Evolutionary conservation across 1,140 invertebrate genomes (phyloP), one percentile per base, ranked within the genome.

Genomic region (Trichomalopsis sarcophagae): DNA sequence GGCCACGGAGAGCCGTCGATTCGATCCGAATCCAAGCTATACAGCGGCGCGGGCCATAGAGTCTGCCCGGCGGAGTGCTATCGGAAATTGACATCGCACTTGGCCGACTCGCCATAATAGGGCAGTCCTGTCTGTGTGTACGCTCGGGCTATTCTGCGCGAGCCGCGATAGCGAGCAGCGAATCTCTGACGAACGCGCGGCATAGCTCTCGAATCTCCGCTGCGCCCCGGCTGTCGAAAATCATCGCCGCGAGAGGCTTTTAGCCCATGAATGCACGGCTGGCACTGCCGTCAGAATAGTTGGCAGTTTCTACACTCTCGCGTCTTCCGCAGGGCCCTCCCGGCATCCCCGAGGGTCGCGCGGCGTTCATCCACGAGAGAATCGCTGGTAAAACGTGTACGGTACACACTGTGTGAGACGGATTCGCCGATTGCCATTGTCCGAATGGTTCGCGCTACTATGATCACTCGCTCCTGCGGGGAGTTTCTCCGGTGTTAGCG

Each of bases 41-140:
- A 36, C 55, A 71, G 23, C 68, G 68, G 68, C 27, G 23, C 55
- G 71, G 17, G 21, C 55, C 17, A 21, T 21, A 62, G 14, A 62
- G 55, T 62, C 33, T 74, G 73, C 44, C 82, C 11, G 68, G 9
- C 47, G 77, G 73, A 73, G 76, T 81, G 84, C 81, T 87, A 87
- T 89, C 88, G 88, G 87, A 87, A 89, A 89, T 88, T 89, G 88
- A 88, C 88, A 88, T 89, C 88, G 86, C 88, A 85, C 87, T 77
- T 88, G 69, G 86, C 78, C 85, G 84, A 80, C 78, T 86, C 85
- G 73, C 79, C 85, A 87, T 89, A 88, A 89, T 89, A 78, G 87
- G 84, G 73, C 87, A 62, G 17, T 17, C 55, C 55, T 62, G 55
- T 62, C 84, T 81, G 62, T 80, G 62, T 80, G 68, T n/a, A 44